Conservation (phyloP, 2,113 vertebrate species). For the Salvator merianae region DNA sequence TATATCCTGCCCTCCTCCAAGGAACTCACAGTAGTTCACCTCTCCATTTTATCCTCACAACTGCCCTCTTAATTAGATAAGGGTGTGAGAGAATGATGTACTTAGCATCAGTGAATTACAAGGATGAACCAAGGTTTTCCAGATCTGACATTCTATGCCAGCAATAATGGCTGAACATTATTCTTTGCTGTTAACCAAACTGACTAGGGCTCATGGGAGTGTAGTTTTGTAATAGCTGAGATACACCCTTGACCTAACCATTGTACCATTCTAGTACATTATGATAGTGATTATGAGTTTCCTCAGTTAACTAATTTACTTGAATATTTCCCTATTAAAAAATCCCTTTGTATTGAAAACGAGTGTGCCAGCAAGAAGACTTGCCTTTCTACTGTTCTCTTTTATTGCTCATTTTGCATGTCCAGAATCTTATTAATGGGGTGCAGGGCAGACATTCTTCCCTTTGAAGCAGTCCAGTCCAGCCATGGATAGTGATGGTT, state of each 20-base stretch:
- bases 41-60: background rate
- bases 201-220: too few relatives aligned
- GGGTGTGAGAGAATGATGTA: background rate
- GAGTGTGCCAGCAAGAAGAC: background rate
- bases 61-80: background rate
- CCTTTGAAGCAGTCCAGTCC: background rate
- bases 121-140: background rate
- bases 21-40: background rate
- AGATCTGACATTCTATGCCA: background rate
- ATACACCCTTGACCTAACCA: background rate
- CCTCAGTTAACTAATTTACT: background rate
- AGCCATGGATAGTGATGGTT: background rate
- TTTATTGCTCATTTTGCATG: background rate
- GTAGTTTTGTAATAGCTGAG: too few relatives aligned
- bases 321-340: background rate
- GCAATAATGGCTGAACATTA: background rate
- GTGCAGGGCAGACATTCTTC: background rate
- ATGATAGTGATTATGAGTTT: background rate
- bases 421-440: background rate
- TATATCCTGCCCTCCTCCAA: background rate
- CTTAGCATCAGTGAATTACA: background rate
- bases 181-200: too few relatives aligned
- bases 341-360: background rate
- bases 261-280: background rate
- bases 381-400: background rate